phyloP scores from a whole-genome alignment of 2,113 vertebrate genomes.

The Natator depressus region DNA sequence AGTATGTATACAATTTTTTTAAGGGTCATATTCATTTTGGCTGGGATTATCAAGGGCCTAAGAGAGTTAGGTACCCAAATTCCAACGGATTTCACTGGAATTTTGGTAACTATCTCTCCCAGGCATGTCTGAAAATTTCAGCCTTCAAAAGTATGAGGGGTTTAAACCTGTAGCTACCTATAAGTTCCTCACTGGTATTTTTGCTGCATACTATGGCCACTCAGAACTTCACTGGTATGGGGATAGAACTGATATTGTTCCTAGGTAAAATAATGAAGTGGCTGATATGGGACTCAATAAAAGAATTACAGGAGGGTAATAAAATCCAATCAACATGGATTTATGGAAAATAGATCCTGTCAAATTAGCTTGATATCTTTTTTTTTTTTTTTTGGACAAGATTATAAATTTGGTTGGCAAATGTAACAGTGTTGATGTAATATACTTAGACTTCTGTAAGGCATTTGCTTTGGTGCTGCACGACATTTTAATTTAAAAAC shows the following conservation, averaged over 20 bases:
- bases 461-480: background rate
- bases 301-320: background rate
- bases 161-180: accelerated
- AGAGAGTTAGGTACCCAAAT: background rate
- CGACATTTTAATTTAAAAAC: background rate
- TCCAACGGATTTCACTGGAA: background rate
- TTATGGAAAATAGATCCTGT: background rate
- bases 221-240: background rate
- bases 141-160: background rate
- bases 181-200: accelerated
- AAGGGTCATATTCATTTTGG: background rate
- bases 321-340: background rate
- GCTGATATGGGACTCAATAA: background rate
- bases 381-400: background rate
- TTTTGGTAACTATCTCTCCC: background rate
- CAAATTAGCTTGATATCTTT: background rate
- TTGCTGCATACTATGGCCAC: background rate
- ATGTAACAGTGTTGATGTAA: background rate
- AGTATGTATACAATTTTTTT: background rate
- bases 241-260: background rate
- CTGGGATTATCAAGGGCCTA: background rate
- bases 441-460: background rate
- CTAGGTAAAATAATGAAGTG: background rate
- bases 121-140: background rate
- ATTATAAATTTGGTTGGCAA: background rate